A percentile compares a stretch with the other conserved stretches of the same genome.
Evolutionary conservation across 2,797 vertebrate genomes (phyloP).

Genomic region (Sebastes steindachneri): DNA sequence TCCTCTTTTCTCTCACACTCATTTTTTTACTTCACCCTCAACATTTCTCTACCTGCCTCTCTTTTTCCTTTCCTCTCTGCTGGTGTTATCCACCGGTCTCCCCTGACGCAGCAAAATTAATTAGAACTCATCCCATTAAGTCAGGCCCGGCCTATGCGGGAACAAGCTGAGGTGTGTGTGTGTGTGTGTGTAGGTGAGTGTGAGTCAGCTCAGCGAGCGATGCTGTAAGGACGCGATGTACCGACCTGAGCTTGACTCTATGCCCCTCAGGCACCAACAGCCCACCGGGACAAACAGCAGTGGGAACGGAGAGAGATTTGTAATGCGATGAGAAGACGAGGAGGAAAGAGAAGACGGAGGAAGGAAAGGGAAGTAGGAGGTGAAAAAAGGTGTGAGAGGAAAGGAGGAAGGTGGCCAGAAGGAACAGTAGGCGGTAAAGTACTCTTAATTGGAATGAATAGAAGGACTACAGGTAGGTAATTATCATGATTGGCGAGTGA

Average conservation of each 20-base stretch:
- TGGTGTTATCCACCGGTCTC: slow-evolving; percentile 23
- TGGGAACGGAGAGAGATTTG: slow-evolving; percentile 23
- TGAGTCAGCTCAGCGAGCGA: slow-evolving; percentile 15
- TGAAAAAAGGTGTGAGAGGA: too few species aligned
- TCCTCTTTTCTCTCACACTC: neutral
- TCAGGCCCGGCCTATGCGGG: slow-evolving; percentile 11
- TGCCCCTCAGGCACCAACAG: slow-evolving; percentile 13
- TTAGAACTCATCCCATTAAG: slow-evolving; percentile 65
- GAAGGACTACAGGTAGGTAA: neutral
- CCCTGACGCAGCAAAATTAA: slow-evolving; percentile 60
- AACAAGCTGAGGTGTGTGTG: slow-evolving; percentile 30
- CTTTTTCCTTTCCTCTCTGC: neutral
- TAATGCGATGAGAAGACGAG: slow-evolving; percentile 36
- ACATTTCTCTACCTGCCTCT: neutral
- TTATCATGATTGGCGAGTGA: neutral
- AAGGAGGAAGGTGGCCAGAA: neutral
- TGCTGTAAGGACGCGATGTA: slow-evolving; percentile 47
- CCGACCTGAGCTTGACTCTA: slow-evolving; percentile 28
- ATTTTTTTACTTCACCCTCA: neutral
- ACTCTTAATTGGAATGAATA: neutral
- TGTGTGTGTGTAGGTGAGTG: slow-evolving; percentile 2
- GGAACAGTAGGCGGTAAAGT: neutral
- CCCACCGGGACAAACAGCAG: slow-evolving; percentile 30
- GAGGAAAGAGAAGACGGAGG: neutral
- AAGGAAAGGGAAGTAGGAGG: neutral